phyloP scores from a whole-genome alignment of 2,797 vertebrate species.

The Oryzias sinensis region DNA sequence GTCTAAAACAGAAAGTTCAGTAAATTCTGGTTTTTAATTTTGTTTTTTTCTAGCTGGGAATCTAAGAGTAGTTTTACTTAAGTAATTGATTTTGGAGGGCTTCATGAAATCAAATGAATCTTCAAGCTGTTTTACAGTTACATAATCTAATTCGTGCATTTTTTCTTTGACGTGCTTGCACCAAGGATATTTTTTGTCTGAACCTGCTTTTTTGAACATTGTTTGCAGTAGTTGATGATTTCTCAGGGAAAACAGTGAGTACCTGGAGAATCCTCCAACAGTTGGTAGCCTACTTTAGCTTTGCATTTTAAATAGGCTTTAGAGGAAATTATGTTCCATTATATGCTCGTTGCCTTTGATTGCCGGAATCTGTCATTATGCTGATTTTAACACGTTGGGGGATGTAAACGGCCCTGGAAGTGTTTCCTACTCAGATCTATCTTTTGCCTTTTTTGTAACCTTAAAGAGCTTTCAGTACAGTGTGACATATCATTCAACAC shows the following conservation, averaged over 20 bases:
- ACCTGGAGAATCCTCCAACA: slow-evolving; percentile 24
- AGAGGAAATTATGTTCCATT: slow-evolving; percentile 10
- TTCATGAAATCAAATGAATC: neutral
- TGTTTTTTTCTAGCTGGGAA: too few species aligned
- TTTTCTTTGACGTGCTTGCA: neutral
- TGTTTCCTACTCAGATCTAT: slow-evolving; percentile 10
- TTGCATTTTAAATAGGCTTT: slow-evolving; percentile 31
- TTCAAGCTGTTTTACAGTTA: neutral
- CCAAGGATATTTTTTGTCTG: slow-evolving; percentile 18
- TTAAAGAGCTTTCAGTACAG: slow-evolving; percentile 21
- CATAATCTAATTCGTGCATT: neutral
- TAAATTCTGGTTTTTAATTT: too few species aligned
- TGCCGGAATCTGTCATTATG: slow-evolving; percentile 21
- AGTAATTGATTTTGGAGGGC: too few species aligned
- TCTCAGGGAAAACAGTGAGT: slow-evolving; percentile 7
- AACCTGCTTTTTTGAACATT: neutral
- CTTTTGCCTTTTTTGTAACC: slow-evolving; percentile 6
- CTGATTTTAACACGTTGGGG: slow-evolving; percentile 10
- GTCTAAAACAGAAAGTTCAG: too few species aligned
- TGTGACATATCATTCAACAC: slow-evolving; percentile 46
- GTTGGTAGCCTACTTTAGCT: slow-evolving; percentile 25
- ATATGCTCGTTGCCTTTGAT: slow-evolving; percentile 20
- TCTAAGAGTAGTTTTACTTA: too few species aligned
- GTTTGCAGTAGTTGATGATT: slow-evolving; percentile 4
- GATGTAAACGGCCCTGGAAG: slow-evolving; percentile 2